Percentiles rank a stretch among this genome's conserved stretches.
These are phyloP conservation scores for Helicolenus hilgendorfi DNA, from an alignment of 2,797 vertebrate species.

Conservation along the genomic window DNA sequence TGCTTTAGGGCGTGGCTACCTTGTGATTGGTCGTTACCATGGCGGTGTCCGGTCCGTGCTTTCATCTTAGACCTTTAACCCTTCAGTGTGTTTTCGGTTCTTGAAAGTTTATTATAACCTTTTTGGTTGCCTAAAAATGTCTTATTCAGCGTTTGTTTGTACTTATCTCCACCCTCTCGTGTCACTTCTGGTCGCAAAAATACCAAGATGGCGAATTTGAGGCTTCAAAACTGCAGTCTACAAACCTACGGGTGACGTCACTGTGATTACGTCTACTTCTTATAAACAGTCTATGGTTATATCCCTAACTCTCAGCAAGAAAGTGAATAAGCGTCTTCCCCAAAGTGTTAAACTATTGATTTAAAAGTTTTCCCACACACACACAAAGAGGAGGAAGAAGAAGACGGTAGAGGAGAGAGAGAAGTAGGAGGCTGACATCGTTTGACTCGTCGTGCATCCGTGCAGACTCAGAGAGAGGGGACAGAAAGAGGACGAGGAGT, in stretches of 20 bases:
- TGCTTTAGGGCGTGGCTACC: too few species aligned
- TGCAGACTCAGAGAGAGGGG: neutral
- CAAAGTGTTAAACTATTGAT: neutral
- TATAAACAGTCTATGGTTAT: fast-evolving
- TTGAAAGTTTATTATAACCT: fast-evolving
- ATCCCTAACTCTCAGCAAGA: neutral
- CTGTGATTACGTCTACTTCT: fast-evolving
- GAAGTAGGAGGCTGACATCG: neutral
- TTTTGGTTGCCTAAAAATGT: too few species aligned
- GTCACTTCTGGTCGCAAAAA: too few species aligned
- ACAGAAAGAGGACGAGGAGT: constrained; percentile 7
- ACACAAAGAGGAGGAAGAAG: neutral
- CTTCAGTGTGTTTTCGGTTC: fast-evolving
- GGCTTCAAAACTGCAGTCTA: fast-evolving
- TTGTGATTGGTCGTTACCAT: fast-evolving
- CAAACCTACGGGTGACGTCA: fast-evolving
- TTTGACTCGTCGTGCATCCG: neutral
- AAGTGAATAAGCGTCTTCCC: neutral
- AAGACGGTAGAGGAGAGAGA: neutral
- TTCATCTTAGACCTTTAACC: too few species aligned
- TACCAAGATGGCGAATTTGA: fast-evolving
- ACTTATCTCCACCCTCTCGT: fast-evolving
- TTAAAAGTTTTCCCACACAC: neutral
- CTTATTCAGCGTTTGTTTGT: too few species aligned
- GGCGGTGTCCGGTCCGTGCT: fast-evolving